Evolutionary conservation across 2,888 invertebrate genomes (phyloP).

Genomic region (Labia minor): DNA sequence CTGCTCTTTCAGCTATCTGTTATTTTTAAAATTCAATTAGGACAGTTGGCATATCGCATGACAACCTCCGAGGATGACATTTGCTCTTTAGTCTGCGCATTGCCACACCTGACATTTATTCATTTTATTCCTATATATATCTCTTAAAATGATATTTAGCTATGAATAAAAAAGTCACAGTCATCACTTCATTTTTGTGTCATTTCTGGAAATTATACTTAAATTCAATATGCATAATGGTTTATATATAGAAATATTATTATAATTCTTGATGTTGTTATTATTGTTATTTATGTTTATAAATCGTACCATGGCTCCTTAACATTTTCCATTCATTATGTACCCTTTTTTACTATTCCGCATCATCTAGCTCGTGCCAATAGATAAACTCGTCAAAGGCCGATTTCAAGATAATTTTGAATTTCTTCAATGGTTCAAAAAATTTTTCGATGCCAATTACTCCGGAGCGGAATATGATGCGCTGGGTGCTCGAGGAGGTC

Average conservation of each 20-base stretch:
- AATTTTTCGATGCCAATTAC: slow-evolving; percentile 99
- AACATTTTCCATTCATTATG: slow-evolving; percentile 2
- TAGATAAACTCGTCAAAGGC: slow-evolving; percentile 92
- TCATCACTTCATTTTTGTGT: background rate
- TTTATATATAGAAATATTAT: too few species aligned
- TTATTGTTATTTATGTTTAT: background rate
- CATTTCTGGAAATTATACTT: too few species aligned
- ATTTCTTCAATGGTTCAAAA: slow-evolving; percentile 99
- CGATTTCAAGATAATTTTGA: slow-evolving; percentile 99
- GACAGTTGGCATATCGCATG: background rate
- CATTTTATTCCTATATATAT: background rate
- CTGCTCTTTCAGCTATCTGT: background rate
- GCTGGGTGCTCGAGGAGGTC: slow-evolving; percentile 71
- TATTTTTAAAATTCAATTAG: too few species aligned
- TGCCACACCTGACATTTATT: too few species aligned
- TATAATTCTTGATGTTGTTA: background rate
- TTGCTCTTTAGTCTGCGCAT: background rate
- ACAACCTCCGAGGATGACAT: background rate
- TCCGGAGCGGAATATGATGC: slow-evolving; percentile 91
- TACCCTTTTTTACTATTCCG: slow-evolving; percentile 18
- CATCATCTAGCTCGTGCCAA: slow-evolving; percentile 64
- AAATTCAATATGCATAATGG: too few species aligned
- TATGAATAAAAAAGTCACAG: background rate
- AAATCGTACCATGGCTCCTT: background rate
- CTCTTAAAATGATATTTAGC: background rate